These are phyloP conservation scores for Amblyteles armatorius DNA, from an alignment of 2,888 invertebrate genomes.

Conservation along the genomic window DNA sequence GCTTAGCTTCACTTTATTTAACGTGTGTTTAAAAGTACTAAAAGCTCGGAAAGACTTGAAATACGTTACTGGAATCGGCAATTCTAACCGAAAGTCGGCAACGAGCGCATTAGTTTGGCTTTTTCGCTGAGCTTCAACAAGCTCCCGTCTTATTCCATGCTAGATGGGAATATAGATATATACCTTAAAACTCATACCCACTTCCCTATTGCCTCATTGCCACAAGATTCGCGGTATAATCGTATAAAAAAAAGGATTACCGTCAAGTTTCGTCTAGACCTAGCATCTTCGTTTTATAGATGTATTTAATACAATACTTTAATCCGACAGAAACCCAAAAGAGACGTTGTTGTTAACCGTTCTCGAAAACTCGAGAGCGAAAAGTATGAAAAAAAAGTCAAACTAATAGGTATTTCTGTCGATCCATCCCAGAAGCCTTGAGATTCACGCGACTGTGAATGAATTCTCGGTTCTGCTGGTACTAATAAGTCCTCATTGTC, in stretches of 20 bases:
- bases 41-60: constrained; percentile 73
- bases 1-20: constrained; percentile 83
- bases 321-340: no score
- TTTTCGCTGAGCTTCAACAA: constrained; percentile 18
- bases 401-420: background rate
- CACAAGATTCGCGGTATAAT: background rate
- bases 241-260: no score
- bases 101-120: constrained; percentile 21
- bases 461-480: constrained; percentile 39
- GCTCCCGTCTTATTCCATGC: background rate
- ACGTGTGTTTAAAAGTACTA: constrained; percentile 84
- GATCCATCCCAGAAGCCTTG: background rate
- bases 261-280: no score
- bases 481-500: constrained; percentile 47
- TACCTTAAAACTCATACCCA: no score
- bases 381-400: background rate
- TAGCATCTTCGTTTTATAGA: no score
- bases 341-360: no score
- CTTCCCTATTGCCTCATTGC: background rate
- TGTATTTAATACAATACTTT: no score
- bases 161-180: background rate
- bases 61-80: constrained; percentile 61
- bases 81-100: constrained; percentile 32
- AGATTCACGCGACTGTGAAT: constrained; percentile 33
- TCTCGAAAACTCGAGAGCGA: no score